Percentiles rank a stretch among this genome's conserved stretches.
phyloP scores from a whole-genome alignment of 2,113 vertebrate genomes.

The Rhodinocichla rosea region DNA sequence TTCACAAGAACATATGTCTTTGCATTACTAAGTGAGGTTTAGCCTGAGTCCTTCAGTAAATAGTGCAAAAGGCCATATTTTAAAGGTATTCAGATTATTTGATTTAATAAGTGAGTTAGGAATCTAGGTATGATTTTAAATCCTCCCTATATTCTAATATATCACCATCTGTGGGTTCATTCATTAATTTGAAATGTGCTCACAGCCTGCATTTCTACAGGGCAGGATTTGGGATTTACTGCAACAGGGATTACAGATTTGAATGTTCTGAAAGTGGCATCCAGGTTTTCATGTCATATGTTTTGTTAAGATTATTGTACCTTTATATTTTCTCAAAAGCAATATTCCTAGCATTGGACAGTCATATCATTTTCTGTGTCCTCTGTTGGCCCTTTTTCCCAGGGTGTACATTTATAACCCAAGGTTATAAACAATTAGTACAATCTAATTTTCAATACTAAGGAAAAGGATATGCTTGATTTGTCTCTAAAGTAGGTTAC shows the following conservation, averaged over 20 bases:
- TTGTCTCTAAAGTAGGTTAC: neutral
- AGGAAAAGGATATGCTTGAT: neutral
- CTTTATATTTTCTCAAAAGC: neutral
- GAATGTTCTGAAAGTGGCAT: neutral
- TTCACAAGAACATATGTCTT: neutral
- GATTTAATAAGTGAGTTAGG: neutral
- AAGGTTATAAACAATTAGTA: neutral
- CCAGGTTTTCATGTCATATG: neutral
- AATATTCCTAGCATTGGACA: neutral
- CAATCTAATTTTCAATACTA: neutral
- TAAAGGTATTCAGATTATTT: neutral
- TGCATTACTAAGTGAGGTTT: neutral
- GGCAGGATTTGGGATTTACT: neutral
- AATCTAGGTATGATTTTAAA: neutral
- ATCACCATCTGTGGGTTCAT: accelerated
- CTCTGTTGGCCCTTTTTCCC: neutral
- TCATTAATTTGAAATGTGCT: neutral
- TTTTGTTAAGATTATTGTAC: neutral
- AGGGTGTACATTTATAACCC: neutral
- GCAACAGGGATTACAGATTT: neutral
- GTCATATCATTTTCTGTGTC: neutral
- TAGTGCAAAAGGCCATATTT: neutral
- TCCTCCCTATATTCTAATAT: neutral
- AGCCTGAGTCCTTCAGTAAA: neutral
- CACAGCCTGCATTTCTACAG: neutral